phyloP scores from a whole-genome alignment of 2,113 vertebrate genomes.

The Callipepla californica region DNA sequence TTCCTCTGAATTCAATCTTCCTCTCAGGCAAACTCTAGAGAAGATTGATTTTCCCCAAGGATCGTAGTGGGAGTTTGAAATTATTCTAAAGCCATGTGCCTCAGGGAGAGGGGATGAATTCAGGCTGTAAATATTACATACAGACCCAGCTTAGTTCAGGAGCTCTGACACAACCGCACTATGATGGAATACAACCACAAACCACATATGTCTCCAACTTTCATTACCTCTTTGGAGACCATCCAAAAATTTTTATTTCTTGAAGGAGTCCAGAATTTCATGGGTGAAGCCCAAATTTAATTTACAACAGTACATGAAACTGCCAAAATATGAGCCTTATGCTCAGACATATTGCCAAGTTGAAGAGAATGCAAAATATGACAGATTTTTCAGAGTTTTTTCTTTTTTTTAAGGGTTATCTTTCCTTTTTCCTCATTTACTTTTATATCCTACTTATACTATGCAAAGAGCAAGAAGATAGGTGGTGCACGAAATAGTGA shows the following conservation, averaged over 20 bases:
- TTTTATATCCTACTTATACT: background rate
- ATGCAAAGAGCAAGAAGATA: background rate
- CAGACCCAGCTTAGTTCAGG: background rate
- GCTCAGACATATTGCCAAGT: background rate
- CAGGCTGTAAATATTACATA: background rate
- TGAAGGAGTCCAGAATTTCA: conserved; percentile 14
- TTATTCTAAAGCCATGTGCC: background rate
- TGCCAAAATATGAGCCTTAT: background rate
- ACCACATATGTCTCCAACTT: background rate
- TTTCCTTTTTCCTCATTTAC: background rate
- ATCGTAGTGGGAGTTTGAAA: background rate
- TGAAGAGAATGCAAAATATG: background rate
- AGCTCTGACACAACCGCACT: background rate
- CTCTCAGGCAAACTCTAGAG: background rate
- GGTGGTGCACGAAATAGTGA: background rate
- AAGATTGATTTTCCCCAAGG: background rate
- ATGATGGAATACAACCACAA: background rate
- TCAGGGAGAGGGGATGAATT: background rate
- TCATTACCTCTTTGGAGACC: background rate
- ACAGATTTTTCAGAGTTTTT: background rate
- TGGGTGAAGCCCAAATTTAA: background rate
- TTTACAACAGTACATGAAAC: conserved; percentile 23
- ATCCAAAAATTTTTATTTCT: background rate
- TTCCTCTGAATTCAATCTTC: background rate
- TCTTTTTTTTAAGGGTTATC: background rate